phyloP scores from a whole-genome alignment of 1,140 invertebrate species.

The Drosophila insularis region DNA sequence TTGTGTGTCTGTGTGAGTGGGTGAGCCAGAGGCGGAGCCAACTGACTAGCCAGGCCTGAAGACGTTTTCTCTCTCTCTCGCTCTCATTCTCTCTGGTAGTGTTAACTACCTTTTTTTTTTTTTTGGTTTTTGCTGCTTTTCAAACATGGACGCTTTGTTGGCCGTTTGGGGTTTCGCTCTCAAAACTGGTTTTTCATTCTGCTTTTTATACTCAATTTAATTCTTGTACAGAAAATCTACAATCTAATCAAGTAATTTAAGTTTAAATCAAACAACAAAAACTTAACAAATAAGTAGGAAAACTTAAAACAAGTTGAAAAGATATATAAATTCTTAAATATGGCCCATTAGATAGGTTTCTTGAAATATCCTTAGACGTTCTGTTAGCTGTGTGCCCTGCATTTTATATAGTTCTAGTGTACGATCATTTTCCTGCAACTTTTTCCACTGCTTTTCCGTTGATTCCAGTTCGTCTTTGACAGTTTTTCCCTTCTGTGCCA shows the following conservation, averaged over 20 bases:
- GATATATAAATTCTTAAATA: neutral
- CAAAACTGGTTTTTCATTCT: slow-evolving; percentile 65
- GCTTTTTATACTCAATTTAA: slow-evolving; percentile 39
- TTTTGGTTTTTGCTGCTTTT: slow-evolving; percentile 30
- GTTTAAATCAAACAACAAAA: slow-evolving; percentile 45
- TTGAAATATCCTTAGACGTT: slow-evolving; percentile 39
- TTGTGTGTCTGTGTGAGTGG: slow-evolving; percentile 16
- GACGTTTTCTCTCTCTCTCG: slow-evolving; percentile 22
- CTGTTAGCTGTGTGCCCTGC: slow-evolving; percentile 14
- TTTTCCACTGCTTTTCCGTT: slow-evolving; percentile 4
- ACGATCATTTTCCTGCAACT: slow-evolving; percentile 21
- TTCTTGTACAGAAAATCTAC: slow-evolving; percentile 45
- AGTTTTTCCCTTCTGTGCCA: slow-evolving; percentile 5
- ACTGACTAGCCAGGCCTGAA: slow-evolving; percentile 39
- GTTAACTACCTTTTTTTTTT: slow-evolving; percentile 40
- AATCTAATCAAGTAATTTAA: slow-evolving; percentile 76
- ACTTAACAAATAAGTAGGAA: slow-evolving; percentile 5
- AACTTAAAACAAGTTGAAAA: neutral
- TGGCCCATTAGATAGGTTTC: slow-evolving; percentile 28
- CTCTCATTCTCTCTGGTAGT: slow-evolving; percentile 25
- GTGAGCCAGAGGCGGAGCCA: slow-evolving; percentile 59
- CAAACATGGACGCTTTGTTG: slow-evolving; percentile 70
- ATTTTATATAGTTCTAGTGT: slow-evolving; percentile 19
- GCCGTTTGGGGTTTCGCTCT: slow-evolving; percentile 19
- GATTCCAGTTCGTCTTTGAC: slow-evolving; percentile 2